Percentiles rank a stretch among this genome's conserved stretches.
Evolutionary conservation across 2,113 vertebrate genomes (phyloP).

Genomic region (Perca schrenkii): DNA sequence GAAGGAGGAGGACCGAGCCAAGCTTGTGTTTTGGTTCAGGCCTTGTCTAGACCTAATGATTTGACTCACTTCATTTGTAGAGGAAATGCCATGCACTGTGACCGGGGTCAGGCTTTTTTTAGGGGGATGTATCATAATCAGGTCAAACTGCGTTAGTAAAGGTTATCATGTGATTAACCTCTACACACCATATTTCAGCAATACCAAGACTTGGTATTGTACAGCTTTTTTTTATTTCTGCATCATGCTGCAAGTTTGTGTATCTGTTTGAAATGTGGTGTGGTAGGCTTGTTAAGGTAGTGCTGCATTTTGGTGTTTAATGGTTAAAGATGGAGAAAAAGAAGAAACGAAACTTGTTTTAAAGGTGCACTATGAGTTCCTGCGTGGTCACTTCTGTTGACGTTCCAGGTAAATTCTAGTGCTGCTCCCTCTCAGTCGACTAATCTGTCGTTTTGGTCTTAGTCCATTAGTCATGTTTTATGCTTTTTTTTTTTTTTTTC

Average conservation of each 20-base stretch:
- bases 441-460: too few species aligned
- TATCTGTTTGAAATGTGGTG: not conserved
- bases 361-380: too few species aligned
- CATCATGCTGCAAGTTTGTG: not conserved
- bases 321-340: not conserved
- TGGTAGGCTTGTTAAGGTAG: not conserved
- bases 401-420: too few species aligned
- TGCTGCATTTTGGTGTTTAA: not conserved
- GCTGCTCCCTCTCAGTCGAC: too few species aligned
- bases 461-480: too few species aligned
- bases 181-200: not conserved
- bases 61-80: conserved; percentile 32
- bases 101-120: conserved; percentile 15
- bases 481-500: too few species aligned
- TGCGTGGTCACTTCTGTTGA: too few species aligned
- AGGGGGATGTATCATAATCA: not conserved
- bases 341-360: too few species aligned
- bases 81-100: conserved; percentile 25
- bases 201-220: not conserved
- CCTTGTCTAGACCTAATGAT: conserved; percentile 50
- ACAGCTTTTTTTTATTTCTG: too few species aligned
- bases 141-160: not conserved
- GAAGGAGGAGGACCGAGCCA: not conserved
- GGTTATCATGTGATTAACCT: not conserved
- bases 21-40: conserved; percentile 56